Percentiles rank a stretch among this genome's conserved stretches.
These are phyloP conservation scores for Neogale vison DNA, from an alignment of 2,113 vertebrate genomes.

Conservation along the genomic window DNA sequence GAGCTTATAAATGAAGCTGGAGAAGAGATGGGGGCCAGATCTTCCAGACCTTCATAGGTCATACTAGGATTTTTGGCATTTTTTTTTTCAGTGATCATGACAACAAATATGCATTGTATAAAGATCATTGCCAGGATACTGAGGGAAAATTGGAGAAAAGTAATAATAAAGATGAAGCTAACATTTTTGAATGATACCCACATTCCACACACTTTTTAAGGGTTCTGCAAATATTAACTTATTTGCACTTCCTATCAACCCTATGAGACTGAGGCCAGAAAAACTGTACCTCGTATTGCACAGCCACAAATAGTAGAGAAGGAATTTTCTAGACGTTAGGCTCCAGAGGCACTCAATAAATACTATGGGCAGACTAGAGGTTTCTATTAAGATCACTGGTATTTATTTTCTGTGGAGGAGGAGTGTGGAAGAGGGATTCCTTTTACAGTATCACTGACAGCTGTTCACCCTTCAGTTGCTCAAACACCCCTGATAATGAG, in stretches of 20 bases:
- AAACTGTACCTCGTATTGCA: background rate
- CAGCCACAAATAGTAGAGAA: background rate
- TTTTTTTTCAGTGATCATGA: background rate
- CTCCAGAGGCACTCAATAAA: background rate
- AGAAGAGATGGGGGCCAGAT: background rate
- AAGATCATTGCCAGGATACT: background rate
- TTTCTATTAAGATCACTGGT: background rate
- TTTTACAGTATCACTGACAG: background rate
- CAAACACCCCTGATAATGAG: background rate
- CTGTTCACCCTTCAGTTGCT: background rate
- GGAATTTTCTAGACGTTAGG: background rate
- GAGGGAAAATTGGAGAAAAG: background rate
- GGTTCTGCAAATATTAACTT: background rate
- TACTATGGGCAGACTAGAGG: background rate
- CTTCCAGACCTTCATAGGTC: background rate
- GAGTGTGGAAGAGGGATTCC: background rate
- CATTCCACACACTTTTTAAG: background rate
- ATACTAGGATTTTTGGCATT: background rate
- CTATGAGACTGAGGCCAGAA: background rate
- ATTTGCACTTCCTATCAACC: background rate
- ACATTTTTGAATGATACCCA: background rate
- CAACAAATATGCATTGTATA: background rate
- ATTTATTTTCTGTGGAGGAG: background rate
- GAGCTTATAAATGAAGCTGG: background rate
- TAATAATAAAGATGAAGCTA: background rate